These are phyloP conservation scores for Diachasma alloeum DNA, from an alignment of 1,140 invertebrate species.

Conservation along the genomic window DNA sequence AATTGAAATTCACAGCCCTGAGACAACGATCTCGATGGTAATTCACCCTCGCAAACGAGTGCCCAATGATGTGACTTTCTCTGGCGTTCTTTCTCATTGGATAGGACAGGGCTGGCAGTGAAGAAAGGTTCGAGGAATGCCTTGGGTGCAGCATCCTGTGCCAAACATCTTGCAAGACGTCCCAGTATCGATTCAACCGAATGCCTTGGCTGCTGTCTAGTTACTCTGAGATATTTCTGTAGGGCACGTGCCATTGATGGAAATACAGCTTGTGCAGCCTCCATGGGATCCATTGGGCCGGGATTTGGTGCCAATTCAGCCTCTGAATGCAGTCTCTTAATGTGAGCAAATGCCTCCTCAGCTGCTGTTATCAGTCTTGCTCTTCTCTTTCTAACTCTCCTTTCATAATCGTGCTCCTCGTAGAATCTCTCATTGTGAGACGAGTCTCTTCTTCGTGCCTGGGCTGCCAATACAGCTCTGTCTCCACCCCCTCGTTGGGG, in stretches of 20 bases:
- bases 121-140: slow-evolving; percentile 93
- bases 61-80: slow-evolving; percentile 89
- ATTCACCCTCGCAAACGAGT: slow-evolving; percentile 85
- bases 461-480: slow-evolving; percentile 75
- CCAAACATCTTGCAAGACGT: slow-evolving; percentile 89
- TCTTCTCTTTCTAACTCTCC: slow-evolving; percentile 88
- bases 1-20: slow-evolving; percentile 89
- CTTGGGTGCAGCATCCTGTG: slow-evolving; percentile 91
- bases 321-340: slow-evolving; percentile 81
- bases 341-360: slow-evolving; percentile 97
- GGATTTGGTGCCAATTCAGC: slow-evolving; percentile 63
- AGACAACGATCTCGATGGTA: slow-evolving; percentile 84
- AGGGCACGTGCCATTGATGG: slow-evolving; percentile 93
- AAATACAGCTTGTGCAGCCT: slow-evolving; percentile 97
- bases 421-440: slow-evolving; percentile 97
- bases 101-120: slow-evolving; percentile 78
- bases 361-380: slow-evolving; percentile 90
- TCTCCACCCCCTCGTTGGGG: slow-evolving; percentile 72
- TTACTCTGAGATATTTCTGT: slow-evolving; percentile 95
- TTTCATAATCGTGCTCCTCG: slow-evolving; percentile 96
- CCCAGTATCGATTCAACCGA: slow-evolving; percentile 89
- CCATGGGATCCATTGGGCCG: slow-evolving; percentile 86
- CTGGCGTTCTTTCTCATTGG: slow-evolving; percentile 79
- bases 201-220: slow-evolving; percentile 93
- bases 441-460: slow-evolving; percentile 80